These are phyloP conservation scores for Scaptomyza graminum DNA, from an alignment of 1,140 invertebrate genomes.

Conservation along the genomic window DNA sequence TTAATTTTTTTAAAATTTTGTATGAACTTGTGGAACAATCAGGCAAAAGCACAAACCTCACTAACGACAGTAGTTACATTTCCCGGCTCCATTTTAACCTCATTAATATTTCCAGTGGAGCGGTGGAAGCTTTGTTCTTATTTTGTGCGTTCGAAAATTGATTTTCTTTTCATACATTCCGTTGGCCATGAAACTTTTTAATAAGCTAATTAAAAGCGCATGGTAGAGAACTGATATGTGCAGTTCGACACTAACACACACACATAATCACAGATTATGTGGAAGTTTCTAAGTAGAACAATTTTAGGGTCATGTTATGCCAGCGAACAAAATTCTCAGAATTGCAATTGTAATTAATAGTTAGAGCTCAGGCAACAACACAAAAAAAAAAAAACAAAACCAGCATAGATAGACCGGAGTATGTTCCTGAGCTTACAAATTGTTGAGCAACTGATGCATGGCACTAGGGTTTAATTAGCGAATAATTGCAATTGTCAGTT, in stretches of 20 bases:
- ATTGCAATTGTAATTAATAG: no score
- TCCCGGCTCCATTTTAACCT: no score
- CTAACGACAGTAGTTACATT: no score
- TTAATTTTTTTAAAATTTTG: no score
- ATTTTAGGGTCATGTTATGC: neutral
- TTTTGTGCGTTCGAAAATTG: neutral
- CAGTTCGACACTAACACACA: neutral
- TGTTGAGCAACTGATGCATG: neutral
- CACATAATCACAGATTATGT: neutral
- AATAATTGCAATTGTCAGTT: neutral
- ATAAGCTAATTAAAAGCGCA: conserved; percentile 11
- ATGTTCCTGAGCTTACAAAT: neutral
- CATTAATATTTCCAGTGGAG: no score
- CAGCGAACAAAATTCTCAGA: no score
- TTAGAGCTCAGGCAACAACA: no score
- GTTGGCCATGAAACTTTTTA: conserved; percentile 15
- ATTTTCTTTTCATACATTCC: conserved; percentile 2
- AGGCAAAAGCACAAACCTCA: no score
- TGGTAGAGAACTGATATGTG: neutral
- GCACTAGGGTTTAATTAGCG: conserved; percentile 1
- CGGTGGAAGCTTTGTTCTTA: neutral
- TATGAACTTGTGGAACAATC: no score
- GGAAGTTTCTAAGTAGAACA: no score
- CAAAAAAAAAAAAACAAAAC: no score
- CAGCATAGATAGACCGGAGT: no score